These are phyloP conservation scores for Forficula auricularia DNA, from an alignment of 1,140 invertebrate genomes.

Conservation along the genomic window DNA sequence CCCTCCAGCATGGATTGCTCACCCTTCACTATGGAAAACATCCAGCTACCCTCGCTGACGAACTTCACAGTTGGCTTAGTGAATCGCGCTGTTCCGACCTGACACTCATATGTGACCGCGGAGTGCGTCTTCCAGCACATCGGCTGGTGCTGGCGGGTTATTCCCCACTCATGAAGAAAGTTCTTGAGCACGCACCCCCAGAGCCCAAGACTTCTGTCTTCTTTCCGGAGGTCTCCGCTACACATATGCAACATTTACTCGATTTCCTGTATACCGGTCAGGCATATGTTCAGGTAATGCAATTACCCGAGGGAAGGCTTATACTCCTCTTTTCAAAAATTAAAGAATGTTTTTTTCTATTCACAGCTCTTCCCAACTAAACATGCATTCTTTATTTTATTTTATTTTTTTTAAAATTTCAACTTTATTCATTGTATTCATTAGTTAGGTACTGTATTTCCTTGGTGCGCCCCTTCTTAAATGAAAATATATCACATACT, in stretches of 20 bases:
- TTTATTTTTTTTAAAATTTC: no score
- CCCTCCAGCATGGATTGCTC: constrained; percentile 42
- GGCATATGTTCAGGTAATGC: constrained; percentile 52
- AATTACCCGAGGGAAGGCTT: background rate
- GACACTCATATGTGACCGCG: constrained; percentile 51
- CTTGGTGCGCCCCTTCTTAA: no score
- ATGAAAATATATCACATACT: no score
- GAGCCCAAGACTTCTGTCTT: constrained; percentile 45
- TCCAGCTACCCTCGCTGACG: constrained; percentile 69
- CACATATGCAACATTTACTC: constrained; percentile 55
- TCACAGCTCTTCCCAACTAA: no score
- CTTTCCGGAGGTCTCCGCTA: constrained; percentile 58
- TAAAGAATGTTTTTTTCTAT: constrained; percentile 13
- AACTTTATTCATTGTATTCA: no score
- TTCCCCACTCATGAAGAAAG: constrained; percentile 56
- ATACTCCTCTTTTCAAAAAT: background rate
- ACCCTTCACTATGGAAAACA: constrained; percentile 78
- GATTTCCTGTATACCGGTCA: constrained; percentile 71
- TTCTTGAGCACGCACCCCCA: constrained; percentile 54
- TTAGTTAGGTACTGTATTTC: no score
- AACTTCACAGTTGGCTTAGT: constrained; percentile 65
- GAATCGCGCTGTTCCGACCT: constrained; percentile 42
- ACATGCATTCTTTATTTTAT: no score
- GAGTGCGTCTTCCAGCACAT: constrained; percentile 32
- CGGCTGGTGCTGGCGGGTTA: constrained; percentile 65